A percentile compares a stretch with the other conserved stretches of the same genome.
Conservation (phyloP, 2,797 vertebrate species). For the Pampus argenteus region DNA sequence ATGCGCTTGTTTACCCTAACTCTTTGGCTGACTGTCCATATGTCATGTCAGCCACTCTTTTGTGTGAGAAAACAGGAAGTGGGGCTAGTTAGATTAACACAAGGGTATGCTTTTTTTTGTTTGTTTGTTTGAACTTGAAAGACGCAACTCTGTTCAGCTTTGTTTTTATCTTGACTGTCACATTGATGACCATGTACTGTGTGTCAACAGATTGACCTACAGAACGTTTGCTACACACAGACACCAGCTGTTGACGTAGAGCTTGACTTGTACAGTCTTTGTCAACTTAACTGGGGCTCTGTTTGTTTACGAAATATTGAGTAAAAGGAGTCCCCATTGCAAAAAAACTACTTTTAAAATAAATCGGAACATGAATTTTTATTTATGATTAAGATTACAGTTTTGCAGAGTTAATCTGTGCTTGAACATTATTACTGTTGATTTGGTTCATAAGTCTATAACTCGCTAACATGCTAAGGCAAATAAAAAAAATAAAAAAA, state of each 20-base stretch:
- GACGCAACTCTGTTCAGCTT: neutral
- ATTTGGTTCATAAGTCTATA: neutral
- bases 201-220: constrained; percentile 4
- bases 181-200: constrained; percentile 4
- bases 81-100: constrained; percentile 32
- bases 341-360: neutral
- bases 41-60: constrained; percentile 29
- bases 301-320: neutral
- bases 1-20: neutral
- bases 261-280: neutral
- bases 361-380: neutral
- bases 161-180: constrained; percentile 27
- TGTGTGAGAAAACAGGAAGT: constrained; percentile 67
- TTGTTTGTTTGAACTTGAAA: constrained; percentile 15
- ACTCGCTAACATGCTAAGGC: too few species aligned
- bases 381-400: neutral
- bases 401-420: too few species aligned
- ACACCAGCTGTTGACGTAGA: neutral
- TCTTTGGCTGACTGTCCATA: constrained; percentile 12
- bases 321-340: neutral
- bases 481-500: too few species aligned
- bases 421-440: neutral
- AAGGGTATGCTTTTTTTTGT: neutral
- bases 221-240: neutral
- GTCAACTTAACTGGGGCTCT: neutral